These are phyloP conservation scores for Camelus dromedarius DNA, from an alignment of 2,113 vertebrate species.

Conservation along the genomic window DNA sequence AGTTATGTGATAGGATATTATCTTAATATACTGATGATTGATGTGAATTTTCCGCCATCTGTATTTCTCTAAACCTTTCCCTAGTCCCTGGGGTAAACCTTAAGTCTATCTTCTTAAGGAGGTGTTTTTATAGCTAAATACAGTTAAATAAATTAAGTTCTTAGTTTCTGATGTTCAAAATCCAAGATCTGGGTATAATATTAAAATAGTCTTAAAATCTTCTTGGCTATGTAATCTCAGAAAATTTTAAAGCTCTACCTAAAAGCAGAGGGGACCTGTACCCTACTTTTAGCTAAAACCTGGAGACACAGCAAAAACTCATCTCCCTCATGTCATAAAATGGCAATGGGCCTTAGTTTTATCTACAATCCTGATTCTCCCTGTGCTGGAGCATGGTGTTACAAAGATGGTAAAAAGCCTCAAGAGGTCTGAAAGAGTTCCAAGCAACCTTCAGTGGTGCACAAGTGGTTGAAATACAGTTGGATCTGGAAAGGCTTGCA, in stretches of 20 bases:
- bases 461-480: neutral
- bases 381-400: neutral
- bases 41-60: neutral
- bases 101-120: neutral
- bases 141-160: neutral
- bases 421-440: neutral
- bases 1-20: neutral
- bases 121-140: neutral
- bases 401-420: neutral
- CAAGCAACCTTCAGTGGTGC: rapidly evolving
- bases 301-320: neutral
- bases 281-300: neutral
- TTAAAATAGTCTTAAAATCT: neutral
- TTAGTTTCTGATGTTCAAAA: neutral
- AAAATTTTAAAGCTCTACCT: neutral
- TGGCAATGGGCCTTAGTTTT: neutral
- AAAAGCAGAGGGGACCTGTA: neutral
- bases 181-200: neutral
- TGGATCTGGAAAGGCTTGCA: neutral
- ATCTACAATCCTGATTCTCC: neutral
- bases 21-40: neutral
- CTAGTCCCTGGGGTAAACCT: neutral
- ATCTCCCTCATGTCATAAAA: neutral
- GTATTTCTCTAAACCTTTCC: neutral
- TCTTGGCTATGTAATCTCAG: neutral